A percentile compares a stretch with the other conserved stretches of the same genome.
phyloP scores from a whole-genome alignment of 2,797 vertebrate species.

The Myotis daubentonii region DNA sequence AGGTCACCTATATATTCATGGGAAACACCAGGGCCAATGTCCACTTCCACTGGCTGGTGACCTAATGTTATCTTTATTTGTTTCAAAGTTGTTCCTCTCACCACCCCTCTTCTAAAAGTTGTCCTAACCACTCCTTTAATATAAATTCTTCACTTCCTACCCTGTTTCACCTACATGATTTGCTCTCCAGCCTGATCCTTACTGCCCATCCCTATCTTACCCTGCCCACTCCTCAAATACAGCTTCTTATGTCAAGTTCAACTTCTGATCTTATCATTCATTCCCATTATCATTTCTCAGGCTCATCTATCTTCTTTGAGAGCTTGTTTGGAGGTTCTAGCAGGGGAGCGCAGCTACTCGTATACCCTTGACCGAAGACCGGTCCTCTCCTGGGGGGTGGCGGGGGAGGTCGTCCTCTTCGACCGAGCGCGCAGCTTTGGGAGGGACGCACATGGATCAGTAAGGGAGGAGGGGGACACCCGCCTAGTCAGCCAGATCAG shows the following conservation, averaged over 20 bases:
- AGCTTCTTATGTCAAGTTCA: not conserved
- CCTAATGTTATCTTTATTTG: not conserved
- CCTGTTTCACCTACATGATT: not conserved
- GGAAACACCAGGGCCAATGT: not conserved
- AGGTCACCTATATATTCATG: not conserved
- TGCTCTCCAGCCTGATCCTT: not conserved
- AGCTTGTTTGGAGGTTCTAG: too few relatives aligned
- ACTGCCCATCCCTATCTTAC: accelerated
- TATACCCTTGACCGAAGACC: too few relatives aligned
- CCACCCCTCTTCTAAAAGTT: not conserved
- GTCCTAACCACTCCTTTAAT: not conserved
- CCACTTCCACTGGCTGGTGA: not conserved
- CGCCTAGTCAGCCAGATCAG: too few relatives aligned
- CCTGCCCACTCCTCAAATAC: not conserved
- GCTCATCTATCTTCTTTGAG: not conserved
- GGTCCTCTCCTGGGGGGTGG: too few relatives aligned
- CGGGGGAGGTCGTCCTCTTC: too few relatives aligned
- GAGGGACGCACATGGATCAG: too few relatives aligned
- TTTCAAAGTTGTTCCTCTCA: not conserved
- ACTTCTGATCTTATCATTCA: not conserved
- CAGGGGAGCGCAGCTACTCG: too few relatives aligned
- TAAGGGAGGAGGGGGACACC: too few relatives aligned
- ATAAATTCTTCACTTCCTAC: not conserved
- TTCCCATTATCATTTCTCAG: not conserved
- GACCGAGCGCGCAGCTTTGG: too few relatives aligned